Percentiles rank a stretch among this genome's conserved stretches.
These are phyloP conservation scores for Drosophila serrata DNA, from an alignment of 1,140 invertebrate genomes.

Conservation along the genomic window DNA sequence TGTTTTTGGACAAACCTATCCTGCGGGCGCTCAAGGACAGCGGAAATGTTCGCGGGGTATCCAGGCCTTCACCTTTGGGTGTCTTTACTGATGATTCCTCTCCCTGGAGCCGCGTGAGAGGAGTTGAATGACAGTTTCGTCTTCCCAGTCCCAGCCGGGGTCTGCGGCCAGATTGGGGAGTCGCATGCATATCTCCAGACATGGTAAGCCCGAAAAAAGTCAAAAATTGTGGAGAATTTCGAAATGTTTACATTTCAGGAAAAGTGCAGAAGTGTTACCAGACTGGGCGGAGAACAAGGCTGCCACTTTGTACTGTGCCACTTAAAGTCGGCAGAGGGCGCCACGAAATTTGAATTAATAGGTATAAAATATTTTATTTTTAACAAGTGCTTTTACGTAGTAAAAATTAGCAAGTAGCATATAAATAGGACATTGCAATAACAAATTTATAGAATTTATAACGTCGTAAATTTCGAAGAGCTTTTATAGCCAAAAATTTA, in stretches of 20 bases:
- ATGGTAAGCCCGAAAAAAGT: slow-evolving; percentile 6
- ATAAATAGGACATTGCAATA: background rate
- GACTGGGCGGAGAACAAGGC: background rate
- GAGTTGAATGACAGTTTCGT: slow-evolving; percentile 15
- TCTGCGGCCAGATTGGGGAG: slow-evolving; percentile 14
- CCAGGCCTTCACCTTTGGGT: background rate
- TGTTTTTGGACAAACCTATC: slow-evolving; percentile 52
- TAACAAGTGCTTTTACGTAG: background rate
- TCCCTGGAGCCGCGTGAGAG: background rate
- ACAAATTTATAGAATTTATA: background rate
- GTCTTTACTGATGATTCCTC: slow-evolving; percentile 4
- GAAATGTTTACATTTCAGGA: slow-evolving; percentile 9
- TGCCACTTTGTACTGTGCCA: background rate
- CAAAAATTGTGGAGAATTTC: slow-evolving; percentile 1
- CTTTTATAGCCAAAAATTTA: background rate
- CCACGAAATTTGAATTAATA: background rate
- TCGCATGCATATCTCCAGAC: slow-evolving; percentile 9
- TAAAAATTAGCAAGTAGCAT: background rate
- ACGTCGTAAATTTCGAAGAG: background rate
- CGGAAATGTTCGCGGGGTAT: slow-evolving; percentile 41
- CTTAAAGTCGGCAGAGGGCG: background rate
- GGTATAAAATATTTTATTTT: background rate
- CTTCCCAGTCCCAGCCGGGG: slow-evolving; percentile 27
- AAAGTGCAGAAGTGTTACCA: background rate
- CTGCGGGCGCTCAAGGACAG: slow-evolving; percentile 44